These are phyloP conservation scores for Tinea pellionella DNA, from an alignment of 2,888 invertebrate species.

Conservation along the genomic window DNA sequence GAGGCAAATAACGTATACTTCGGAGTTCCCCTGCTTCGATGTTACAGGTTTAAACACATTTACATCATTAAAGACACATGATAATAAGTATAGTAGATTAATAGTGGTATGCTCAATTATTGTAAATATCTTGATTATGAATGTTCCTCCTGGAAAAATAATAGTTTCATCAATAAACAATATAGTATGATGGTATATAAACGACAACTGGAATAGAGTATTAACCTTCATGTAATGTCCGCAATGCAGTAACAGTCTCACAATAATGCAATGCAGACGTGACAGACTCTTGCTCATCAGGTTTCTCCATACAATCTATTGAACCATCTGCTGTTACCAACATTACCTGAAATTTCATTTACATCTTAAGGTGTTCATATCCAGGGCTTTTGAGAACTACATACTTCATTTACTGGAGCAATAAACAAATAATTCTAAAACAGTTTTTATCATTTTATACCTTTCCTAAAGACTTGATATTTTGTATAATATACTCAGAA, in stretches of 20 bases:
- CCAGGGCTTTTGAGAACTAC: no score
- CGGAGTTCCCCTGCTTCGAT: slow-evolving; percentile 96
- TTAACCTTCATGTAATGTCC: slow-evolving; percentile 71
- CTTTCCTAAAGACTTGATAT: slow-evolving; percentile 58
- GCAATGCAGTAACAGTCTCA: slow-evolving; percentile 83
- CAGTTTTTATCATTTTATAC: no score
- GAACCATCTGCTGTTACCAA: slow-evolving; percentile 95
- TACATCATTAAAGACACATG: slow-evolving; percentile 78
- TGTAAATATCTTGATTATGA: slow-evolving; percentile 92
- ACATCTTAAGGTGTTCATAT: not conserved
- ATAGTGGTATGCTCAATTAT: slow-evolving; percentile 87
- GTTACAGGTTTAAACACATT: slow-evolving; percentile 88
- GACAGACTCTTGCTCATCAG: slow-evolving; percentile 86
- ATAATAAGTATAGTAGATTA: slow-evolving; percentile 81
- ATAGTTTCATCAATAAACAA: no score
- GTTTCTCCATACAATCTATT: slow-evolving; percentile 85
- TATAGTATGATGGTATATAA: no score
- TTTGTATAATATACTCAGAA: slow-evolving; percentile 70
- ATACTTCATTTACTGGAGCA: no score
- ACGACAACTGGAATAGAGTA: not conserved
- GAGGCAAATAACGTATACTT: slow-evolving; percentile 85
- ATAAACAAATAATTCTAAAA: no score
- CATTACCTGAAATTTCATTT: slow-evolving; percentile 53
- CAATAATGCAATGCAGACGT: slow-evolving; percentile 86
- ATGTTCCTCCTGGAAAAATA: slow-evolving; percentile 73